Evolutionary conservation across 2,113 vertebrate genomes (phyloP), one percentile per base, ranked within the genome.

Genomic region (Columba janthina): DNA sequence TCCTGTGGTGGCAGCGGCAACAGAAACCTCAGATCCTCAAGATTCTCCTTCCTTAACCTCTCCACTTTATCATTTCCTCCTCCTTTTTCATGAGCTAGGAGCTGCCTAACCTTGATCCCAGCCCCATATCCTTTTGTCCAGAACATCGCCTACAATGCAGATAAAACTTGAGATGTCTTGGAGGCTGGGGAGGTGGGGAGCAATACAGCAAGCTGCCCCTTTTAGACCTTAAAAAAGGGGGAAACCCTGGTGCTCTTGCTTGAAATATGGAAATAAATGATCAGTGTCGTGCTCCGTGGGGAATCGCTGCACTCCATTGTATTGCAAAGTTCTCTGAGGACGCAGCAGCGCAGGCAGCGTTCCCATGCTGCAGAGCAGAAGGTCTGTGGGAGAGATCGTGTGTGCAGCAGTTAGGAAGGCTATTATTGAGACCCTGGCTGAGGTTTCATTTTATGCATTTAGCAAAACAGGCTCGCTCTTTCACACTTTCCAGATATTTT

Each of bases 401-500:
- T 95, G 94, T 76, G 42, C 89, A 92, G 90, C 90, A 83, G 81
- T 76, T 88, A 54, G 58, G 65, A 86, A 83, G 36, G 72, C 86
- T 44, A 29, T 88, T 89, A 40, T 19, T 62, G 84, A 98, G 85
- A 79, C 92, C 96, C 95, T 88, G 4, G 11, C 93, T 20, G 85
- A 91, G 93, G 91, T 94, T 96, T 95, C 89, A 74, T 96, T 96
- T 96, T 65, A 60, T 95, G 82, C 64, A 21, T 89, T 95, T 96
- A 96, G 95, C 76, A 50, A 93, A 97, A 85, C 96, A 95, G 84
- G 83, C 90, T 96, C 12, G 3, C 87, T 92, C 71, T 95, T 97
- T 97, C 97, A 97, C 95, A 91, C 96, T 95, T 97, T 21, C 90
- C 93, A 92, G 92, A 95, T 97, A 95, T 97, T 97, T 97, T 97